These are phyloP conservation scores for Augochlorella aurata DNA, from an alignment of 2,888 invertebrate genomes.

Conservation along the genomic window DNA sequence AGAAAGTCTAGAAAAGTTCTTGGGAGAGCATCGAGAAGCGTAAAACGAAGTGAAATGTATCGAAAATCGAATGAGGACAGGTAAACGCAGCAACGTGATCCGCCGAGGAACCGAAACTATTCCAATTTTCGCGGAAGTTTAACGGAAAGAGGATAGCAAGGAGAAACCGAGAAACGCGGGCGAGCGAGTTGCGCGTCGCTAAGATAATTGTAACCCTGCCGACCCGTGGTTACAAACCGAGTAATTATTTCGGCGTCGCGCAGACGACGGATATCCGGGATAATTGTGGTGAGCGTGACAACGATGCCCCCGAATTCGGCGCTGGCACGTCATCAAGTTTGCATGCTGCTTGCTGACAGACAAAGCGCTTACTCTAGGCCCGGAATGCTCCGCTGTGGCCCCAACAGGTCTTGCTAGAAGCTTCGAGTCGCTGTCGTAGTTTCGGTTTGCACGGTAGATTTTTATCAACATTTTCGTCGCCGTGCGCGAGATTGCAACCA, in stretches of 20 bases:
- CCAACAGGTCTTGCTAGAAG: background rate
- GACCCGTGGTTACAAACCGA: conserved; percentile 21
- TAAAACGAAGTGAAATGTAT: conserved; percentile 31
- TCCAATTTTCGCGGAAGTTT: conserved; percentile 53
- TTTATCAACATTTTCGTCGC: too few relatives aligned
- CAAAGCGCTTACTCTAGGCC: background rate
- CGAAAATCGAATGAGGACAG: background rate
- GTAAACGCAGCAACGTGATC: conserved; percentile 1
- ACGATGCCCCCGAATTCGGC: conserved; percentile 36
- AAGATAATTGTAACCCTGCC: conserved; percentile 44
- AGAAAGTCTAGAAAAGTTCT: background rate
- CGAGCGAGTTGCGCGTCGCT: conserved; percentile 11
- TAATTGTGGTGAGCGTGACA: conserved; percentile 60
- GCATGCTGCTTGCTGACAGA: conserved; percentile 9
- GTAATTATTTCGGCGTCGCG: conserved; percentile 63
- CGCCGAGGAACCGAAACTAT: conserved; percentile 41
- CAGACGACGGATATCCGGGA: conserved; percentile 51
- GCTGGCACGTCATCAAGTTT: conserved; percentile 41
- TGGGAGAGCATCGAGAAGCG: background rate
- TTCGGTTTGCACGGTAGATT: background rate
- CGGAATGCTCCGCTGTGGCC: background rate
- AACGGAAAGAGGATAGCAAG: conserved; percentile 31
- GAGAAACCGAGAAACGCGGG: conserved; percentile 22
- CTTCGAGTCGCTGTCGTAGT: background rate
- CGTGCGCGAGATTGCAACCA: too few relatives aligned